A percentile compares a stretch with the other conserved stretches of the same genome.
Evolutionary conservation across 2,888 invertebrate species (phyloP).

Genomic region (Hydrotaea cyrtoneurina): DNA sequence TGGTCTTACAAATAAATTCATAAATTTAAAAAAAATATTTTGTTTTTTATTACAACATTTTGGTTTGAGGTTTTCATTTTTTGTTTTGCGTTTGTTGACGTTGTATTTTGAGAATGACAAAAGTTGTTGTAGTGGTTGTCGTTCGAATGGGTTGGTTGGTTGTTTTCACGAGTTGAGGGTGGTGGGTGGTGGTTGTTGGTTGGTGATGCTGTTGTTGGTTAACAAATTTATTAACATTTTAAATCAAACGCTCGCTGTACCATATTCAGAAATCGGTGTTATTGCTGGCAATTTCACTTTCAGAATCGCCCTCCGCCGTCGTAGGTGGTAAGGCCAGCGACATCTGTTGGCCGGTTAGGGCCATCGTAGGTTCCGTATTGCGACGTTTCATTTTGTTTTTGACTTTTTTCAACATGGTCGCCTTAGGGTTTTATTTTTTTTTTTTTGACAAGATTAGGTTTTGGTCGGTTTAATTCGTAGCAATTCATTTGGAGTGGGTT

Average conservation of each 20-base stretch:
- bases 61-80: background rate
- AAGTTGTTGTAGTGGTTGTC: background rate
- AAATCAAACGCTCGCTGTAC: conserved; percentile 88
- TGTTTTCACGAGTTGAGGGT: background rate
- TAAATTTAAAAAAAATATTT: background rate
- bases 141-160: background rate
- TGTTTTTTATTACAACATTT: conserved; percentile 5
- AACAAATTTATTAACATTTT: conserved; percentile 80
- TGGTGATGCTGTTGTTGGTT: conserved; percentile 10
- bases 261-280: conserved; percentile 86
- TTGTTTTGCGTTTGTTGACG: conserved; percentile 8
- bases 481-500: background rate
- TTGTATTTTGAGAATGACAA: background rate
- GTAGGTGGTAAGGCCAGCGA: conserved; percentile 77
- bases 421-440: conserved; percentile 83
- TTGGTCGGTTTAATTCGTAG: background rate
- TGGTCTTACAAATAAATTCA: background rate
- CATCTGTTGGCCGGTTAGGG: conserved; percentile 81
- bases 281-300: conserved; percentile 79
- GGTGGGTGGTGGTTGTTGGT: background rate
- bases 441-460: background rate
- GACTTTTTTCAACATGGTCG: conserved; percentile 99
- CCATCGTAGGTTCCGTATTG: conserved; percentile 93
- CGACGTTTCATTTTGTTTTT: conserved; percentile 97
- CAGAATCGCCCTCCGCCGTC: conserved; percentile 76